These are phyloP conservation scores for Ptychodera flava DNA, from an alignment of 35 echinoderm and acorn worm genomes.

Conservation along the genomic window DNA sequence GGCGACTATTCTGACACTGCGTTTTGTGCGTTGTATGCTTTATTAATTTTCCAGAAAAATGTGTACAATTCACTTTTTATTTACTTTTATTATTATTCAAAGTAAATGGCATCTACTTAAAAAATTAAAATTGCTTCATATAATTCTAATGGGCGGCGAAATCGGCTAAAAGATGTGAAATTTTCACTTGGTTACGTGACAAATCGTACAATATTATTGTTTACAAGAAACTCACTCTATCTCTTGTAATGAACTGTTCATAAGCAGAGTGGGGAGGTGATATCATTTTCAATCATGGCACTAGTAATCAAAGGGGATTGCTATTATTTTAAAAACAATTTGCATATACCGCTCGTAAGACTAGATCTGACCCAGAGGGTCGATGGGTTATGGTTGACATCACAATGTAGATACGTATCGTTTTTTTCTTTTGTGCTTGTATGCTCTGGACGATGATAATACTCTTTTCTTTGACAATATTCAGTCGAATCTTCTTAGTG, in stretches of 20 bases:
- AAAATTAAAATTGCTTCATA: not conserved
- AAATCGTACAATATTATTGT: not conserved
- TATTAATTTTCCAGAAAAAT: no score
- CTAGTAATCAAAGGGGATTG: not conserved
- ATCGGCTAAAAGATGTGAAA: not conserved
- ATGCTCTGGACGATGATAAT: not conserved
- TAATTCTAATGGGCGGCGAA: not conserved
- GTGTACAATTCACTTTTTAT: no score
- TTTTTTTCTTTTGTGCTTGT: not conserved
- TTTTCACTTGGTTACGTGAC: not conserved
- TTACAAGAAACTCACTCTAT: not conserved
- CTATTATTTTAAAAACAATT: not conserved
- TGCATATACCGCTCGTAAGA: not conserved
- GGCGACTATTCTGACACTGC: not conserved
- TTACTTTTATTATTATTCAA: no score
- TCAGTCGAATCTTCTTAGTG: not conserved
- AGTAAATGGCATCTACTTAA: no score
- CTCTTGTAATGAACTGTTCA: not conserved
- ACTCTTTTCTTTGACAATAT: not conserved
- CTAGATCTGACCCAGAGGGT: not conserved
- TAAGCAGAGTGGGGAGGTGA: not conserved
- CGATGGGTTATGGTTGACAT: not conserved
- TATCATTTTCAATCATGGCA: not conserved
- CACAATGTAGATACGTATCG: not conserved
- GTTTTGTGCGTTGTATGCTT: no score